Conservation (phyloP, 2,888 invertebrate genomes). For the Apomyelois bistriatella region DNA sequence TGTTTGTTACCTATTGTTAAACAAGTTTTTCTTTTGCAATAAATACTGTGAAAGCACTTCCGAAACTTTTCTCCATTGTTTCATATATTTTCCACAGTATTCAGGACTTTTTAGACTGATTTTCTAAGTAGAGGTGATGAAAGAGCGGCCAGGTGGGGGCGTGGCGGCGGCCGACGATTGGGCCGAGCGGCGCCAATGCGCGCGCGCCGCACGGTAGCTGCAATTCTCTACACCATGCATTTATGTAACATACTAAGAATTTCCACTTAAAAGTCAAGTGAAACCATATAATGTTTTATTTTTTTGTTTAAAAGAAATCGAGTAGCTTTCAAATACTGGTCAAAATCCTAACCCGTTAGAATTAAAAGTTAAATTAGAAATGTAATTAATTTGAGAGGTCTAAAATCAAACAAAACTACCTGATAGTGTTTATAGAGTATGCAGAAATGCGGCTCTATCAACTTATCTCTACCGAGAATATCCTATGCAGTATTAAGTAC, state of each 20-base stretch:
- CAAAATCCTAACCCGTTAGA: too few relatives aligned
- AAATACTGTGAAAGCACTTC: background rate
- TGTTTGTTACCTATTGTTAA: too few relatives aligned
- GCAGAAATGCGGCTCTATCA: background rate
- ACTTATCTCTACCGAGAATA: background rate
- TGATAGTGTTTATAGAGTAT: too few relatives aligned
- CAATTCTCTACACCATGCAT: conserved; percentile 28
- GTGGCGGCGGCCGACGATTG: conserved; percentile 64
- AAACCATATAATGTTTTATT: too few relatives aligned
- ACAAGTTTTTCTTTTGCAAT: background rate
- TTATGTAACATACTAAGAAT: conserved; percentile 2
- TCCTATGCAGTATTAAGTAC: background rate
- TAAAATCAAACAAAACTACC: too few relatives aligned
- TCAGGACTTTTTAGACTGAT: conserved; percentile 8
- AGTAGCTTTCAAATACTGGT: too few relatives aligned
- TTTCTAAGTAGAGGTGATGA: conserved; percentile 6
- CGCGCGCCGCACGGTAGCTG: conserved; percentile 69
- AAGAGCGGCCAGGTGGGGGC: conserved; percentile 44
- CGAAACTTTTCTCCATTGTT: background rate
- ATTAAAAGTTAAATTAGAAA: too few relatives aligned
- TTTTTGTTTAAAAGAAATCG: too few relatives aligned
- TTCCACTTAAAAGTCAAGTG: background rate
- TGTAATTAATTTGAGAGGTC: too few relatives aligned
- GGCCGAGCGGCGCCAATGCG: conserved; percentile 71
- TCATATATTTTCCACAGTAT: conserved; percentile 16